Conservation (phyloP, 2,888 invertebrate genomes). For the Ethmia dodecea region DNA sequence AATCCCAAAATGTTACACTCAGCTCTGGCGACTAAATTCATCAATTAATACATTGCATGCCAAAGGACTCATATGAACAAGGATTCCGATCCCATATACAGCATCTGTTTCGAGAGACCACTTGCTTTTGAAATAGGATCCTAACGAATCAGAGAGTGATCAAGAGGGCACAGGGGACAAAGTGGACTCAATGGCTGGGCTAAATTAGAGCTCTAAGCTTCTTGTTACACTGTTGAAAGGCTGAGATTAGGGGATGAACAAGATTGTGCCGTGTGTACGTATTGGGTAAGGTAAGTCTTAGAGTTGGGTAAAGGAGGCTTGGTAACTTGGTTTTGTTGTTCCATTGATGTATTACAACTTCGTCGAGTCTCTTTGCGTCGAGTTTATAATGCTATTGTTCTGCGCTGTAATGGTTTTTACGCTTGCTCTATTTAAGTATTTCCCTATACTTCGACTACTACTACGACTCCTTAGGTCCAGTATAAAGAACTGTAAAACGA, state of each 20-base stretch:
- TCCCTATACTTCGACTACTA: too few species aligned
- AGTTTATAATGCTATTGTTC: too few species aligned
- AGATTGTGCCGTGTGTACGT: background rate
- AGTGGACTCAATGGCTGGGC: conserved; percentile 38
- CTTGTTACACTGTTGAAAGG: conserved; percentile 32
- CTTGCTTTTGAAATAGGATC: conserved; percentile 53
- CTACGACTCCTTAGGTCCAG: too few species aligned
- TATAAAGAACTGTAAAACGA: too few species aligned
- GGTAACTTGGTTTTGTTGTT: too few species aligned
- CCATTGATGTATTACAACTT: too few species aligned
- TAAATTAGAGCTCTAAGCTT: conserved; percentile 38
- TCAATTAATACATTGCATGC: background rate
- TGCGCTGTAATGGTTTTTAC: too few species aligned
- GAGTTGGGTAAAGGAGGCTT: too few species aligned
- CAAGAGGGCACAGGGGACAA: conserved; percentile 52
- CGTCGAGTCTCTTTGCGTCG: too few species aligned
- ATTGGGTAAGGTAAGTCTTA: background rate
- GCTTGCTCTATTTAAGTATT: too few species aligned
- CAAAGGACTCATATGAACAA: background rate
- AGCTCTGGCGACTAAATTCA: too few species aligned
- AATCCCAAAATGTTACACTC: too few species aligned
- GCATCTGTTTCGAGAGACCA: conserved; percentile 23
- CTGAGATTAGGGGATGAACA: conserved; percentile 14
- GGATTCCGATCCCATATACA: conserved; percentile 29
- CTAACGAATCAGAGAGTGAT: conserved; percentile 54